These are phyloP conservation scores for Astyanax mexicanus DNA, from an alignment of 2,797 vertebrate species.

Conservation along the genomic window DNA sequence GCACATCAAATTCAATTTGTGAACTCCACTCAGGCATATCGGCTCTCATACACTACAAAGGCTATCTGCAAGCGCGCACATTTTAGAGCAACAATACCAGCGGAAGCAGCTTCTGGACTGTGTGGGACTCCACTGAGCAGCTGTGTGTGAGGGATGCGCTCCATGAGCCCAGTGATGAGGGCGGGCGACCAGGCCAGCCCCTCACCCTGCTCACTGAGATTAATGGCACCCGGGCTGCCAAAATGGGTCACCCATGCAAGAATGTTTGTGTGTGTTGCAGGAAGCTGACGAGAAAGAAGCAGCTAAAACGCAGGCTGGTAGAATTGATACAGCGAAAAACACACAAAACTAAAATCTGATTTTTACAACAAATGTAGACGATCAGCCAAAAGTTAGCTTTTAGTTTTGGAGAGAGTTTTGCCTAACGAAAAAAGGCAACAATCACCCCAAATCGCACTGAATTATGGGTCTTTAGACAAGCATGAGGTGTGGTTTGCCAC, in stretches of 20 bases:
- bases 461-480: no score
- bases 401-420: no score
- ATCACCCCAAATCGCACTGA: no score
- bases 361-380: no score
- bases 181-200: slow-evolving; percentile 46
- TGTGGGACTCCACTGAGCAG: background rate
- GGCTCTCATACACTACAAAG: no score
- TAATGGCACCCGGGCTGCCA: slow-evolving; percentile 68
- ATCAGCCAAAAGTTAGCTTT: no score
- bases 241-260: slow-evolving; percentile 74
- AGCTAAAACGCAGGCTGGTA: background rate
- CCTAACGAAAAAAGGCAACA: no score
- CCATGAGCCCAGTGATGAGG: slow-evolving; percentile 67
- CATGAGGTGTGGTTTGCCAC: no score
- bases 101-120: background rate
- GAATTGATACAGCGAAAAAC: background rate
- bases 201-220: slow-evolving; percentile 68
- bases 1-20: background rate
- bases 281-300: background rate
- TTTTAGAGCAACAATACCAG: background rate
- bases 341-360: no score
- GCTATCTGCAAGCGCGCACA: background rate
- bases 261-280: background rate
- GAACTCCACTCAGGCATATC: background rate
- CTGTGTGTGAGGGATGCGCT: slow-evolving; percentile 12